These are phyloP conservation scores for Nomia melanderi DNA, from an alignment of 1,140 invertebrate species.

Conservation along the genomic window DNA sequence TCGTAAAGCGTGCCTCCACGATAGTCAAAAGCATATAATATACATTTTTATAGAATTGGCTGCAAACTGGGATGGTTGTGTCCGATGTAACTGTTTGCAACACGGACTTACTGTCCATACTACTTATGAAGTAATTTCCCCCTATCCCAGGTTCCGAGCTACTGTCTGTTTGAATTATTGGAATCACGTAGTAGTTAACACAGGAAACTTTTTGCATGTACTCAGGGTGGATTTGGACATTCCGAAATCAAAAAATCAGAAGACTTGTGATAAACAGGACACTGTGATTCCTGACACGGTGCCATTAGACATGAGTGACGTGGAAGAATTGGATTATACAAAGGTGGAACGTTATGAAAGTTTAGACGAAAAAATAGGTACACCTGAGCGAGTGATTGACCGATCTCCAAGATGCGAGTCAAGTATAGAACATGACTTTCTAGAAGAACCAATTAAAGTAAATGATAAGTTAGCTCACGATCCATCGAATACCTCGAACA, in stretches of 20 bases:
- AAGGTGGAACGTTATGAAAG: constrained; percentile 69
- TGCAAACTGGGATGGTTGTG: constrained; percentile 83
- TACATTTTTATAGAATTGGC: constrained; percentile 78
- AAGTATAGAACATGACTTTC: constrained; percentile 67
- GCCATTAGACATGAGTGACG: constrained; percentile 73
- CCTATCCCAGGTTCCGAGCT: constrained; percentile 85
- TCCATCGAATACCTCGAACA: constrained; percentile 68
- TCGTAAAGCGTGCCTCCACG: background rate
- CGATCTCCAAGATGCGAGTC: constrained; percentile 71
- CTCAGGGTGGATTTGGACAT: constrained; percentile 82
- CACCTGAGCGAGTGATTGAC: constrained; percentile 58
- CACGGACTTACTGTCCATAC: constrained; percentile 88
- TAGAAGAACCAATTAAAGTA: constrained; percentile 69
- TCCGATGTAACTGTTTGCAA: constrained; percentile 83
- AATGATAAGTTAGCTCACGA: constrained; percentile 63
- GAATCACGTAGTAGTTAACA: constrained; percentile 86
- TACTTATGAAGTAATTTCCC: constrained; percentile 85
- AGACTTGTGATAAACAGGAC: constrained; percentile 71
- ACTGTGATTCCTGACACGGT: constrained; percentile 68
- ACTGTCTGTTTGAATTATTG: constrained; percentile 84
- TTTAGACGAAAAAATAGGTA: constrained; percentile 69
- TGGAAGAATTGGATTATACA: constrained; percentile 72
- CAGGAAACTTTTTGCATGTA: constrained; percentile 87
- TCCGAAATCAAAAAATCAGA: constrained; percentile 67
- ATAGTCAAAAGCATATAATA: background rate